Base-by-base conservation (phyloP, 2,797 vertebrate species). In the Sitta carolinensis region DNA sequence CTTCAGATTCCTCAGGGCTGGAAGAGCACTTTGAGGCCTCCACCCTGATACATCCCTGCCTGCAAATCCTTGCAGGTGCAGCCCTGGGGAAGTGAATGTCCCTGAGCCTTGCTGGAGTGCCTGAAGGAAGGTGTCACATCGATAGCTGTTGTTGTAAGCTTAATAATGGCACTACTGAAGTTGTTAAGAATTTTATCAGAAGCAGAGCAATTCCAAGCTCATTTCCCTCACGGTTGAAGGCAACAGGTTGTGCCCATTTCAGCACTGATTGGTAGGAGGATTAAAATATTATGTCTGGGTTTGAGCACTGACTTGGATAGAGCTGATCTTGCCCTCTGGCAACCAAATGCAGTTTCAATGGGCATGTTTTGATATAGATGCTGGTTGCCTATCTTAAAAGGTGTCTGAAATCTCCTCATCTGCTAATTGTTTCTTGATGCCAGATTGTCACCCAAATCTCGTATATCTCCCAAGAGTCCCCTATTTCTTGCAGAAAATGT, bases 31-130 rank as follows among this genome's bases (percentile, higher is more conserved):
- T 66, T 0, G 4, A 17, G 70, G 12, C 51, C 8, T 87, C 26
- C 23, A 15, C 4, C 14, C 16, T 0, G 0, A 40, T 29, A 3
- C 1, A 1, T 67, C 64, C 51, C 61, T 54, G 32, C n/a, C 13
- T 55, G 62, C 62, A 63, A 34, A 81, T 36, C 54, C 7, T 2
- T 70, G 30, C 32, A 61, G 26, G 10, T 22, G 11, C 38, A 73
- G 38, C 47, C 20, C 43, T 7, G 5, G 32, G 25, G 17, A 61
- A 58, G 8, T 2, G 0, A 38, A 64, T 27, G 17, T 47, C 30
- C 54, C 16, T 34, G 50, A 50, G 72, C 27, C 45, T 70, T 2
- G 0, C 22, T 48, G 42, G 26, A 84, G 57, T 76, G 59, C 52
- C 42, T 58, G 26, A 58, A 62, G 70, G 32, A 73, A 50, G 32